phyloP scores from a whole-genome alignment of 2,888 invertebrate species.

The Orgyia antiqua region DNA sequence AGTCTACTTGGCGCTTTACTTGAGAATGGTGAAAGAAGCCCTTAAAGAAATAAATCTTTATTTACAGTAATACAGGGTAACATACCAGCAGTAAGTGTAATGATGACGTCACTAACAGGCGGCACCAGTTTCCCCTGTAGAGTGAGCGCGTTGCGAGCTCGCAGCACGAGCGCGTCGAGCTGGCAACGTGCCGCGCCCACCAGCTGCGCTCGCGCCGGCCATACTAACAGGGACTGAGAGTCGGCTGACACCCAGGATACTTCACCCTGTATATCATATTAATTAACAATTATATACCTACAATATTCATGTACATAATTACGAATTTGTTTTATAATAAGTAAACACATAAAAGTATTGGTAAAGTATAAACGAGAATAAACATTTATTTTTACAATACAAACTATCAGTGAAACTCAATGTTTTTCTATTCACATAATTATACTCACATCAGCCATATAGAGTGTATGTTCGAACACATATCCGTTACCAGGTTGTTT shows the following conservation, averaged over 20 bases:
- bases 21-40: too few species aligned
- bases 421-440: too few species aligned
- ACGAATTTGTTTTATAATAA: too few species aligned
- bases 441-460: conserved; percentile 53
- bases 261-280: conserved; percentile 58
- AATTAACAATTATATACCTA: too few species aligned
- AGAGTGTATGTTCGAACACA: conserved; percentile 54
- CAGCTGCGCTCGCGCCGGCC: conserved; percentile 78
- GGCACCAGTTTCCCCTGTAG: conserved; percentile 82
- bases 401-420: too few species aligned
- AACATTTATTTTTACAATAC: too few species aligned
- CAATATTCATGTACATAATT: too few species aligned
- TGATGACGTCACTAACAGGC: conserved; percentile 76
- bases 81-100: conserved; percentile 68
- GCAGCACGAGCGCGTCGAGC: conserved; percentile 79
- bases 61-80: too few species aligned
- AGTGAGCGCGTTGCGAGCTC: conserved; percentile 81
- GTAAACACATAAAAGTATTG: too few species aligned
- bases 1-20: too few species aligned
- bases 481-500: conserved; percentile 34
- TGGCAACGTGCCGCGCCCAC: conserved; percentile 83
- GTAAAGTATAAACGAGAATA: too few species aligned
- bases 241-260: conserved; percentile 80
- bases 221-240: conserved; percentile 85
- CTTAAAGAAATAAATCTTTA: too few species aligned